phyloP scores from a whole-genome alignment of 2,113 vertebrate species.

The Numida meleagris region DNA sequence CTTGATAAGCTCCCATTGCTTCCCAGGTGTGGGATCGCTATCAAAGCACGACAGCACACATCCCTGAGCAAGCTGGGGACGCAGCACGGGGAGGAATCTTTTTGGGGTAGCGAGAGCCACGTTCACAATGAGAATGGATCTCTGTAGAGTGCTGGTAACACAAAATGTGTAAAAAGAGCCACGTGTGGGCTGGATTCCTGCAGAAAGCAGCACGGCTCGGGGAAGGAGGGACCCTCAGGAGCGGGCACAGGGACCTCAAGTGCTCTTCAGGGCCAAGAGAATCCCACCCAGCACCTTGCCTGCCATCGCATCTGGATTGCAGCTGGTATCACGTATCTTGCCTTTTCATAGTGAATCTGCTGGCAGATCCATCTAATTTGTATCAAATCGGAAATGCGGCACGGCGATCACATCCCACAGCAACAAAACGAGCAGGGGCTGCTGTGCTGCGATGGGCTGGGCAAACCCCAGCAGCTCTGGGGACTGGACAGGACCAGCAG shows the following conservation, averaged over 20 bases:
- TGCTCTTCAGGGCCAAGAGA: not conserved
- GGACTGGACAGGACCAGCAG: not conserved
- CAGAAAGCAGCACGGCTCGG: not conserved
- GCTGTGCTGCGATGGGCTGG: not conserved
- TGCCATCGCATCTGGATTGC: not conserved
- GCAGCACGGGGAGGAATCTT: not conserved
- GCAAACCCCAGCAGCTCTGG: not conserved
- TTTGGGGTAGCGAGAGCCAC: rapidly evolving
- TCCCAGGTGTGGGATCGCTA: not conserved
- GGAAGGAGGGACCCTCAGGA: not conserved
- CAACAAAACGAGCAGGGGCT: not conserved
- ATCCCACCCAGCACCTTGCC: not conserved
- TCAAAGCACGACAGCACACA: not conserved
- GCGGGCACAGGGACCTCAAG: rapidly evolving
- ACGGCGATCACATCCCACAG: not conserved
- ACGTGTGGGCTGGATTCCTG: not conserved
- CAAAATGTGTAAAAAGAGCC: not conserved
- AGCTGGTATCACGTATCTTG: rapidly evolving
- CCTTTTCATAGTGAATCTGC: not conserved
- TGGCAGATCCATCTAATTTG: not conserved
- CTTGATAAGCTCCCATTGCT: not conserved
- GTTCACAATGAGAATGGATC: rapidly evolving
- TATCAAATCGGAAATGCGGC: not conserved
- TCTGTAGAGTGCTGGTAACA: not conserved
- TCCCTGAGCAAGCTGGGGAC: not conserved